Conservation (phyloP, 2,113 vertebrate genomes). For the Chlorodrepanis virens region DNA sequence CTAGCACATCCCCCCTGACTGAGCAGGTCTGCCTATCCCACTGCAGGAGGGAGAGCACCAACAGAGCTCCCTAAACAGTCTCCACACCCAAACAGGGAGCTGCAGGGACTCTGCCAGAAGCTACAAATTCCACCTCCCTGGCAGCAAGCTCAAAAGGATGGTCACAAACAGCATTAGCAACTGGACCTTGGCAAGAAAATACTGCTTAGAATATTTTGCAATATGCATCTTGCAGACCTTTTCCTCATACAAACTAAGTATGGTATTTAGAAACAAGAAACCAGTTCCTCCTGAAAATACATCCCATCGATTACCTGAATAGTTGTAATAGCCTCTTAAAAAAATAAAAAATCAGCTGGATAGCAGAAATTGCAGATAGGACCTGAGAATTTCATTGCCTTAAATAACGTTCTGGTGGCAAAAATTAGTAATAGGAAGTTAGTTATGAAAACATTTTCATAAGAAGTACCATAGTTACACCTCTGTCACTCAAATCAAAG, state of each 20-base stretch:
- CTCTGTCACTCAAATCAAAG: background rate
- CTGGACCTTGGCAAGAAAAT: background rate
- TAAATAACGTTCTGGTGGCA: background rate
- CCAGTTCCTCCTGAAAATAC: background rate
- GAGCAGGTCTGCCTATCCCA: background rate
- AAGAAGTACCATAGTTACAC: background rate
- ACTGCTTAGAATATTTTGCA: background rate
- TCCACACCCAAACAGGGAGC: background rate
- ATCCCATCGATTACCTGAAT: background rate
- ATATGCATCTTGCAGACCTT: background rate
- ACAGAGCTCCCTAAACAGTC: background rate
- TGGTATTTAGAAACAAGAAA: background rate
- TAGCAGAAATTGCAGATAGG: background rate
- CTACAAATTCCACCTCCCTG: background rate
- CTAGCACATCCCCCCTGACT: rapidly evolving
- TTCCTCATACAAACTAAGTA: background rate
- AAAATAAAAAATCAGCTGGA: too few relatives aligned
- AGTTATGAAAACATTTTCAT: background rate
- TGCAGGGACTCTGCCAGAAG: background rate
- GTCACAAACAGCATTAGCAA: background rate
- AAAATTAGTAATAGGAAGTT: background rate
- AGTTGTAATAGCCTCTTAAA: background rate
- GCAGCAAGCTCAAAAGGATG: background rate
- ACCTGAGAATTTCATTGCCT: background rate
- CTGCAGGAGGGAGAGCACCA: background rate